Conservation (phyloP, 2,797 vertebrate genomes). For the Melanotaenia maccullochi region DNA sequence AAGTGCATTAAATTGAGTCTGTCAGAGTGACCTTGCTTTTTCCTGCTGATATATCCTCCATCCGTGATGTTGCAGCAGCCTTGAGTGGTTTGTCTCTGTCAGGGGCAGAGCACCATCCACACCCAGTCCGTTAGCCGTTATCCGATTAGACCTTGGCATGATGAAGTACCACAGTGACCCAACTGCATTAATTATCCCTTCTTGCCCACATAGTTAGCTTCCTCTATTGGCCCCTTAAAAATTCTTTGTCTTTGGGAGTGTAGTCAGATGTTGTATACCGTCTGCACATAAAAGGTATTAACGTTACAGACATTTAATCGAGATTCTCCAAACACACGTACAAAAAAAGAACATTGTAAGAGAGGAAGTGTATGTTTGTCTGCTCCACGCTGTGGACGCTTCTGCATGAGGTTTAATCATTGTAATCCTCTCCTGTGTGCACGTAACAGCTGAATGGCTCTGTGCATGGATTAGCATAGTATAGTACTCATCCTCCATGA, state of each 20-base stretch:
- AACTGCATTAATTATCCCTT: slow-evolving; percentile 11
- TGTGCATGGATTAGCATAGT: slow-evolving; percentile 52
- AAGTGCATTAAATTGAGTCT: background rate
- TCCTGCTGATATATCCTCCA: background rate
- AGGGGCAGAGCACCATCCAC: slow-evolving; percentile 3
- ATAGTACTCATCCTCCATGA: slow-evolving; percentile 11
- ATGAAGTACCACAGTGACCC: slow-evolving; percentile 36
- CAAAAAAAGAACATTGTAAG: background rate
- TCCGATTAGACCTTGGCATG: slow-evolving; percentile 36
- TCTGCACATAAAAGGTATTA: background rate
- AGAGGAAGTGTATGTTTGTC: background rate
- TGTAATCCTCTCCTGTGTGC: background rate
- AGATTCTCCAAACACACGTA: background rate
- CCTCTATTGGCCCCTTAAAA: background rate
- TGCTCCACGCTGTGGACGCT: background rate
- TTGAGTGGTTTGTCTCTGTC: slow-evolving; percentile 18
- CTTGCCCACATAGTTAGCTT: slow-evolving; percentile 12
- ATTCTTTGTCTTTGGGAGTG: background rate
- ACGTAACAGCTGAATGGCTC: slow-evolving; percentile 27
- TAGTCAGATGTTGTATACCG: background rate
- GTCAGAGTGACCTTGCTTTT: background rate
- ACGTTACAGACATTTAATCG: background rate
- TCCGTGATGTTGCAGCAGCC: slow-evolving; percentile 9
- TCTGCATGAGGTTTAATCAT: background rate
- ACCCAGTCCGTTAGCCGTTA: slow-evolving; percentile 42